Evolutionary conservation across 2,113 vertebrate genomes (phyloP).

Genomic region (Anarhynchus alexandrinus): DNA sequence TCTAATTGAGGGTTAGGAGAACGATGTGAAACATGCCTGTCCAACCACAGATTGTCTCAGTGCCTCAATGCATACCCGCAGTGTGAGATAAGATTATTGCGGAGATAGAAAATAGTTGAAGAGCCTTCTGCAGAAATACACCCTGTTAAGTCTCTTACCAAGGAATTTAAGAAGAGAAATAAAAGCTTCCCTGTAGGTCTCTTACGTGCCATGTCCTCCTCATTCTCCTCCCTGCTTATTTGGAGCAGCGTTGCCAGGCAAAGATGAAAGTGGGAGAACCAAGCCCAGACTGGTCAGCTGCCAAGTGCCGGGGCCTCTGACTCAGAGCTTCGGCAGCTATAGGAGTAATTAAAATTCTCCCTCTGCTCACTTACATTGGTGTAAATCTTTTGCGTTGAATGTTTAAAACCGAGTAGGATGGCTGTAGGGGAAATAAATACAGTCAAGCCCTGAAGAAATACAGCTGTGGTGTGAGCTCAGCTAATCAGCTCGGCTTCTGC

Average conservation of each 20-base stretch:
- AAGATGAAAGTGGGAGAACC: not conserved
- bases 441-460: not conserved
- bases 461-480: not conserved
- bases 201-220: not conserved
- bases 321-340: not conserved
- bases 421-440: not conserved
- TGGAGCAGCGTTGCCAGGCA: slow-evolving; percentile 4
- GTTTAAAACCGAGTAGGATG: not conserved
- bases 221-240: not conserved
- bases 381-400: not conserved
- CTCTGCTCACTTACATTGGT: not conserved
- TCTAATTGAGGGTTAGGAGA: not conserved
- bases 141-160: not conserved
- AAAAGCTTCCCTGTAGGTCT: not conserved
- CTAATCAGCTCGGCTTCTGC: not conserved
- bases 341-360: slow-evolving; percentile 9
- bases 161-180: not conserved
- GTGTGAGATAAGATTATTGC: not conserved
- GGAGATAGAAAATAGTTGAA: not conserved
- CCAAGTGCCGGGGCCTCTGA: not conserved
- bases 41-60: not conserved
- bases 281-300: not conserved
- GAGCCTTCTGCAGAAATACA: not conserved
- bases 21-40: not conserved
- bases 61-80: not conserved